Base-by-base conservation (phyloP, 2,888 invertebrate species). In the Drosophila siamana region DNA sequence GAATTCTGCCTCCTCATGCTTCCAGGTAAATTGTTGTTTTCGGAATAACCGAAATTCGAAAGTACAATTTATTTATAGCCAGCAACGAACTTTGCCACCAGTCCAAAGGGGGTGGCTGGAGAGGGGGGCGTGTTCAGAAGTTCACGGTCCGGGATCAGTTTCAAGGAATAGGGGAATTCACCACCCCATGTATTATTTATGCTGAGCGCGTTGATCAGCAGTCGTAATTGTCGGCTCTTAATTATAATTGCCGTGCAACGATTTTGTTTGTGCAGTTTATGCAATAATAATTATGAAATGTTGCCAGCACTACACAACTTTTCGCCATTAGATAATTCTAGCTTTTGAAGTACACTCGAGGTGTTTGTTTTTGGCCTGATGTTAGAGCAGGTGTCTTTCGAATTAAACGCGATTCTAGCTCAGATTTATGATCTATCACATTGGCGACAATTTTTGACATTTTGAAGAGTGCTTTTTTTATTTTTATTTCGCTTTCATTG, bases 21-120 rank as follows among this genome's bases (percentile, higher is more conserved):
- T 81, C 59, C 63, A 69, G 55, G 13, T 59, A 71, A 78, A 71
- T 40, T 55, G 0, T 6, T 43, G 0, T 6, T 43, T 1, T 28
- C 51, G 76, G 79, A 85, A 84, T 78, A n/a, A 67, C 78, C 85
- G 48, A 56, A 46, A 52, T 30, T 13, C 7, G 41, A 56, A 71
- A 76, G 33, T 38, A 44, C 1, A 15, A 36, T 24, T 56, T 77
- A 72, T 72, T 72, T 72, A 57, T 72, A 61, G 46, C 24, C 5
- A 24, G 36, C 4, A 16, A 19, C 16, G 19, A 4, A n/a, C 30
- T 30, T 30, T 33, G n/a, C n/a, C n/a, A n/a, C n/a, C n/a, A n/a
- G n/a, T n/a, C n/a, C n/a, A n/a, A n/a, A n/a, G n/a, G 15, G 4
- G 8, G 4, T n/a, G n/a, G n/a, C n/a, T n/a, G 19, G 7, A 5